phyloP scores from a whole-genome alignment of 2,888 invertebrate genomes.

The Andrena bicolor region DNA sequence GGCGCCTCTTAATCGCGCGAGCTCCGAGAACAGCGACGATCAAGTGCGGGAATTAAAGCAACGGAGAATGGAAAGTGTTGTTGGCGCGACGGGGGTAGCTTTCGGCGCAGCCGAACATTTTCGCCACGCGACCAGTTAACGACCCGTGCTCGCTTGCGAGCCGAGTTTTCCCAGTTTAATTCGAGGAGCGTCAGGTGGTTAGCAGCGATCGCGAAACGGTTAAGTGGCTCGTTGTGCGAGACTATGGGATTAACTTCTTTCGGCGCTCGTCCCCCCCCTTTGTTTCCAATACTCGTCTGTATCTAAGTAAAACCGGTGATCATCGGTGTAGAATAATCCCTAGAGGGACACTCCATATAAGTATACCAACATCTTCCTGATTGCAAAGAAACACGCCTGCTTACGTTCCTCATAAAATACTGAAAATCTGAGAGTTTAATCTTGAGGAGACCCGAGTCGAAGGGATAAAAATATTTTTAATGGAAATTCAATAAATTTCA shows the following conservation, averaged over 20 bases:
- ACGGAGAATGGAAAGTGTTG: neutral
- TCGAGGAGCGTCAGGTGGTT: conserved; percentile 57
- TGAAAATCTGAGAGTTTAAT: too few species aligned
- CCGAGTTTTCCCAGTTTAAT: conserved; percentile 47
- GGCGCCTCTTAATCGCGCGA: conserved; percentile 5
- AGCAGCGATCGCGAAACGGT: conserved; percentile 56
- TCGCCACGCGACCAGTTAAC: neutral
- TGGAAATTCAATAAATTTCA: too few species aligned
- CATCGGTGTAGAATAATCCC: neutral
- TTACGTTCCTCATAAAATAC: too few species aligned
- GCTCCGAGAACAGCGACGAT: conserved; percentile 1
- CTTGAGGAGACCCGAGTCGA: too few species aligned
- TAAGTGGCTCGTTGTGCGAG: conserved; percentile 48
- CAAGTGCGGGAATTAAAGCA: conserved; percentile 9
- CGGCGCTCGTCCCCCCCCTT: neutral
- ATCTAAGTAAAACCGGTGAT: neutral
- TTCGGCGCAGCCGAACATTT: conserved; percentile 14
- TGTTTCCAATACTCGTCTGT: neutral
- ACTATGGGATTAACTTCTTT: conserved; percentile 31
- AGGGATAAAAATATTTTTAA: too few species aligned
- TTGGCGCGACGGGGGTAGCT: neutral
- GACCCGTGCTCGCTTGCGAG: conserved; percentile 4
- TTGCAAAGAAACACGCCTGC: too few species aligned
- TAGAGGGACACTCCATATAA: neutral
- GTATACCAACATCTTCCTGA: too few species aligned